These are phyloP conservation scores for Chaetops frenatus DNA, from an alignment of 2,113 vertebrate species.

Conservation along the genomic window DNA sequence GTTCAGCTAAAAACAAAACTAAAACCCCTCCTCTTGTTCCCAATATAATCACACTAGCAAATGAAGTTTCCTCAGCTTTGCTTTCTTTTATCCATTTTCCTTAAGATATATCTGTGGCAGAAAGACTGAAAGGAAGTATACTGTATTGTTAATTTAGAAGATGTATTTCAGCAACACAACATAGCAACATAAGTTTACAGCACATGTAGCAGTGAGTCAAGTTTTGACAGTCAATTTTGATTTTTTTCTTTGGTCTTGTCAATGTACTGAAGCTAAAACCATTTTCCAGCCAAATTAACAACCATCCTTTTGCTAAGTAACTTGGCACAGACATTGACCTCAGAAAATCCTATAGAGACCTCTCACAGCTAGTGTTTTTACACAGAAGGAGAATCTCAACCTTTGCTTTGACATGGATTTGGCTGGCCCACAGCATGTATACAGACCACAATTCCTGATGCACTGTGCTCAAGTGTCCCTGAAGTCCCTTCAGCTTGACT, in stretches of 20 bases:
- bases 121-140: not conserved
- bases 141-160: not conserved
- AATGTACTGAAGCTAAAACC: not conserved
- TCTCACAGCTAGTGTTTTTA: not conserved
- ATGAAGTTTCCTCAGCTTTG: not conserved
- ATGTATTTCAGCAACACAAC: not conserved
- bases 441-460: not conserved
- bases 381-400: accelerated
- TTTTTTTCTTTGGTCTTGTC: not conserved
- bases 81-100: not conserved
- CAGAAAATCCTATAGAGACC: not conserved
- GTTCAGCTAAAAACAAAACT: not conserved
- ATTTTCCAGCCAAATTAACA: not conserved
- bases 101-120: not conserved
- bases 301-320: not conserved
- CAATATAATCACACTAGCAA: not conserved
- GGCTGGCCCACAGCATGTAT: not conserved
- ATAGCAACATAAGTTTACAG: not conserved
- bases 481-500: not conserved
- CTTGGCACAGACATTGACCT: not conserved
- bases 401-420: not conserved
- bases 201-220: not conserved
- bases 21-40: not conserved
- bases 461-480: not conserved
- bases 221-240: not conserved